These are phyloP conservation scores for Brachionus rotundiformis DNA, from an alignment of 1,140 invertebrate genomes.

Conservation along the genomic window DNA sequence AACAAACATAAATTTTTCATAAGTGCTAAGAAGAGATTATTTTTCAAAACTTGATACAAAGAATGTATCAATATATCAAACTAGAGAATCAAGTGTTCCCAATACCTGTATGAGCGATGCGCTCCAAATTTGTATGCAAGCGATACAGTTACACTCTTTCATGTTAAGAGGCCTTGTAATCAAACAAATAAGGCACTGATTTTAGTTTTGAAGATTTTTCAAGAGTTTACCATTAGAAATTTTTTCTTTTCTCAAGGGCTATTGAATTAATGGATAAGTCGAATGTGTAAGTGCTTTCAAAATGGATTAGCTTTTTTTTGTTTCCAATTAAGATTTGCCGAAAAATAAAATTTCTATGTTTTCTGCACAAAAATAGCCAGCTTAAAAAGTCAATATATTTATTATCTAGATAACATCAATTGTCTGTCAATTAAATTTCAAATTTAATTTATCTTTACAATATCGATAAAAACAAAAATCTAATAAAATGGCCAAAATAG, in stretches of 20 bases:
- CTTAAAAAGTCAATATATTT: slow-evolving; percentile 1
- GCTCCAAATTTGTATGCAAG: neutral
- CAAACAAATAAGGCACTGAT: slow-evolving; percentile 18
- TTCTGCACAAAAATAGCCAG: neutral
- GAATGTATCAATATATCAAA: no score
- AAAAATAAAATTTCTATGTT: slow-evolving; percentile 1
- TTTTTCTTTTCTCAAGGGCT: slow-evolving; percentile 41
- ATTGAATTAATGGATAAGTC: slow-evolving; percentile 47
- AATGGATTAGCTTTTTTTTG: slow-evolving; percentile 24
- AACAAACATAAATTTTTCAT: neutral
- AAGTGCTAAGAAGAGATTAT: neutral
- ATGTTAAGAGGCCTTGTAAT: slow-evolving; percentile 7
- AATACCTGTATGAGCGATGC: no score
- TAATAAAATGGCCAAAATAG: neutral
- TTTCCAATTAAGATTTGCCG: slow-evolving; percentile 20
- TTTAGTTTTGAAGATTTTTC: neutral
- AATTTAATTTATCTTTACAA: neutral
- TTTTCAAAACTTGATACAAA: neutral
- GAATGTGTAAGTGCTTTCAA: neutral
- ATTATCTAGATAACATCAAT: neutral
- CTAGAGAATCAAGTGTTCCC: no score
- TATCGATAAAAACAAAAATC: neutral
- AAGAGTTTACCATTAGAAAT: neutral
- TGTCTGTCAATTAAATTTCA: slow-evolving; percentile 18
- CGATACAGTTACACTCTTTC: neutral